Conservation (phyloP, 64 coral and sea anemone genomes). For the Pocillopora damicornis region DNA sequence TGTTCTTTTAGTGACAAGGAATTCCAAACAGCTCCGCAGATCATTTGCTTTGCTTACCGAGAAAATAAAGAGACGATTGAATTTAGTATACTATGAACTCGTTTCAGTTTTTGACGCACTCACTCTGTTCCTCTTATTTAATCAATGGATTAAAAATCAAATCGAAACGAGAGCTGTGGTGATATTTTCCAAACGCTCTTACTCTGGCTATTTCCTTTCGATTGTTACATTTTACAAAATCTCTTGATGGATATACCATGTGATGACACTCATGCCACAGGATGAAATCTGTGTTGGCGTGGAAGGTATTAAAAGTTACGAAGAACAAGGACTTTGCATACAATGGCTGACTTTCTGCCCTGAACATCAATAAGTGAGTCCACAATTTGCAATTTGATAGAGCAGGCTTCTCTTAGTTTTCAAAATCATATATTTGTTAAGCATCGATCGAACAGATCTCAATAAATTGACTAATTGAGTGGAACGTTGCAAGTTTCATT, state of each 20-base stretch:
- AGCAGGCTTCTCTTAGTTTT: background rate
- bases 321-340: no score
- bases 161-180: background rate
- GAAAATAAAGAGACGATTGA: background rate
- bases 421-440: background rate
- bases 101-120: background rate
- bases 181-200: background rate
- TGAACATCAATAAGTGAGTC: background rate
- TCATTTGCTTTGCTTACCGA: background rate
- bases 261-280: no score
- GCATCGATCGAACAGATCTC: background rate
- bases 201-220: background rate
- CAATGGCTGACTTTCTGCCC: no score
- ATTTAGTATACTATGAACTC: background rate
- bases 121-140: background rate
- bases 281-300: no score
- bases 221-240: background rate
- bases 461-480: conserved; percentile 7
- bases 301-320: no score
- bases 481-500: conserved; percentile 1
- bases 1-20: no score
- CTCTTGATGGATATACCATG: no score
- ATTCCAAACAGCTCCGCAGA: background rate
- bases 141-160: background rate
- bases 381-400: background rate